Conservation (phyloP, 1,140 invertebrate species). For the Brachionus angularis region DNA sequence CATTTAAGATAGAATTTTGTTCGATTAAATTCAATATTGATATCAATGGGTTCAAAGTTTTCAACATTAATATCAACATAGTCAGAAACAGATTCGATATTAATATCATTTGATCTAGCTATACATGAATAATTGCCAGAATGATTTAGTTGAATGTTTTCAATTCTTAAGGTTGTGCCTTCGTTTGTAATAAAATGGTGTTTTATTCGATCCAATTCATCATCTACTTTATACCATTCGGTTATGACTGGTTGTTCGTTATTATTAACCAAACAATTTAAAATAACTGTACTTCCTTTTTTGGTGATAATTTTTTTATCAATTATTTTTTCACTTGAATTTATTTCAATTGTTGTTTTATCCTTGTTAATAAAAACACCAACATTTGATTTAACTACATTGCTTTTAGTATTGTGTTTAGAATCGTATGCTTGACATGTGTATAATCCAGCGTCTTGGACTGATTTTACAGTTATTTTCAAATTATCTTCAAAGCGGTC, state of each 20-base stretch:
- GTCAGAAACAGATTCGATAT: background rate
- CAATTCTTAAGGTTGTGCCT: background rate
- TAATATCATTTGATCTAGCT: background rate
- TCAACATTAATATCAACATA: background rate
- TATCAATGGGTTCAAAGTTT: background rate
- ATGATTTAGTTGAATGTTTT: slow-evolving; percentile 22
- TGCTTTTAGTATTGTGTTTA: slow-evolving; percentile 11
- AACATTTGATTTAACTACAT: background rate
- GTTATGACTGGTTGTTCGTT: background rate
- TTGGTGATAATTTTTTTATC: background rate
- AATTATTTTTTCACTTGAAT: background rate
- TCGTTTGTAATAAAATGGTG: background rate
- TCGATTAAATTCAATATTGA: background rate
- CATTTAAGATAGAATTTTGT: background rate
- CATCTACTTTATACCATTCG: background rate
- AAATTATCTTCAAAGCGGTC: background rate
- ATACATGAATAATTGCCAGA: background rate
- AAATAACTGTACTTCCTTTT: background rate
- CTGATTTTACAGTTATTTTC: background rate
- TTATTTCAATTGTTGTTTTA: background rate
- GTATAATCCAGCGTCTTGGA: slow-evolving; percentile 8
- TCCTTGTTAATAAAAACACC: background rate
- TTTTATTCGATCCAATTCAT: background rate
- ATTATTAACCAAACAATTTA: slow-evolving; percentile 1
- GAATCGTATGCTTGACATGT: slow-evolving; percentile 18